Percentiles rank a stretch among this genome's conserved stretches.
Evolutionary conservation across 2,888 invertebrate genomes (phyloP).

Genomic region (Chaetogeoica ovagalla): DNA sequence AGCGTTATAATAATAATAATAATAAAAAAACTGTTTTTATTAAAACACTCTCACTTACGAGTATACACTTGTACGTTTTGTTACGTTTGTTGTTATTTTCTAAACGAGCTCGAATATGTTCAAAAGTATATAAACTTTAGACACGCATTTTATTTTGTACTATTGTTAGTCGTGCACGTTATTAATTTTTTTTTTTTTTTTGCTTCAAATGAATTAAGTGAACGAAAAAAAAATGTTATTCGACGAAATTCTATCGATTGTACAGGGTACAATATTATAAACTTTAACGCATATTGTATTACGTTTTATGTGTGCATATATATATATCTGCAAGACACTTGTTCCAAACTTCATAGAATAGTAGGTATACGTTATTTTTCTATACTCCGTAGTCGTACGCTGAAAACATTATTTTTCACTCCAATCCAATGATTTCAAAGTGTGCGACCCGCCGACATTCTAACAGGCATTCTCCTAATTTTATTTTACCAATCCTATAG

Average conservation of each 20-base stretch:
- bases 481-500: not conserved
- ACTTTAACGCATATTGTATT: not conserved
- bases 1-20: too few species aligned
- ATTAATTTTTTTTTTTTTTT: too few species aligned
- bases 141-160: too few species aligned
- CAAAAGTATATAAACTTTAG: too few species aligned
- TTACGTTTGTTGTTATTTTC: too few species aligned
- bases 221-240: not conserved
- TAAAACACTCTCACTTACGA: too few species aligned
- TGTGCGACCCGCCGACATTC: not conserved
- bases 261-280: not conserved
- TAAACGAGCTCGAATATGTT: too few species aligned
- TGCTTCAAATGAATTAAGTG: too few species aligned
- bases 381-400: not conserved
- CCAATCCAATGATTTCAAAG: not conserved
- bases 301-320: not conserved
- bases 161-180: too few species aligned
- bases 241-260: not conserved
- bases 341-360: not conserved
- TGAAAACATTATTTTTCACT: not conserved
- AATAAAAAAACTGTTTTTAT: too few species aligned
- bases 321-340: not conserved
- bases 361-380: not conserved
- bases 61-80: too few species aligned
- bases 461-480: not conserved